Percentiles rank a stretch among this genome's conserved stretches.
Conservation (phyloP, 2,113 vertebrate genomes). For the Syngnathus typhle region DNA sequence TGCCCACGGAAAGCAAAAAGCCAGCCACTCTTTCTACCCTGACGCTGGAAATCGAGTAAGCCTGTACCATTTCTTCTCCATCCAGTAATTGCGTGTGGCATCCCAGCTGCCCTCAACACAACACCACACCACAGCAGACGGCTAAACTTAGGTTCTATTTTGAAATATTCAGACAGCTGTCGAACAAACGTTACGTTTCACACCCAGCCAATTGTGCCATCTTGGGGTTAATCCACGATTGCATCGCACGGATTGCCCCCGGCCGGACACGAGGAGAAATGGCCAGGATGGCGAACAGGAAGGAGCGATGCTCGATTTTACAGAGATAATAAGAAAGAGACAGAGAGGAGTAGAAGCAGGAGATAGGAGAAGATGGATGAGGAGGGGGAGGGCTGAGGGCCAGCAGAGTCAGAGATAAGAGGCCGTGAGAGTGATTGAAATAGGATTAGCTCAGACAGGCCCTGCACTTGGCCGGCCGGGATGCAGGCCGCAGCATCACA, state of each 20-base stretch:
- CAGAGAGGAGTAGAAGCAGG: conserved; percentile 14
- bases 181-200: conserved; percentile 38
- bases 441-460: conserved; percentile 68
- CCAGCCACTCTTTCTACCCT: conserved; percentile 37
- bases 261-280: conserved; percentile 13
- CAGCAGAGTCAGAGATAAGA: conserved; percentile 65
- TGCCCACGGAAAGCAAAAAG: conserved; percentile 36
- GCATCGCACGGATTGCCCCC: conserved; percentile 53
- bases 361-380: conserved; percentile 39
- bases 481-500: conserved; percentile 54
- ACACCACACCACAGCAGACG: conserved; percentile 19
- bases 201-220: conserved; percentile 47
- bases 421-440: conserved; percentile 68
- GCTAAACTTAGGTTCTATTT: conserved; percentile 28
- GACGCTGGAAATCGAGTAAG: conserved; percentile 40
- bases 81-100: conserved; percentile 13
- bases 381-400: conserved; percentile 44
- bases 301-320: conserved; percentile 7
- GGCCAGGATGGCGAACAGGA: conserved; percentile 24
- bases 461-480: conserved; percentile 30
- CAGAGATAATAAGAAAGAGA: conserved; percentile 22
- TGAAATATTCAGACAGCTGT: conserved; percentile 49
- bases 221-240: conserved; percentile 52
- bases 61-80: conserved; percentile 32
- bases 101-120: conserved; percentile 32